Evolutionary conservation across 1,140 invertebrate genomes (phyloP).

Genomic region (Drosophila trapezifrons): DNA sequence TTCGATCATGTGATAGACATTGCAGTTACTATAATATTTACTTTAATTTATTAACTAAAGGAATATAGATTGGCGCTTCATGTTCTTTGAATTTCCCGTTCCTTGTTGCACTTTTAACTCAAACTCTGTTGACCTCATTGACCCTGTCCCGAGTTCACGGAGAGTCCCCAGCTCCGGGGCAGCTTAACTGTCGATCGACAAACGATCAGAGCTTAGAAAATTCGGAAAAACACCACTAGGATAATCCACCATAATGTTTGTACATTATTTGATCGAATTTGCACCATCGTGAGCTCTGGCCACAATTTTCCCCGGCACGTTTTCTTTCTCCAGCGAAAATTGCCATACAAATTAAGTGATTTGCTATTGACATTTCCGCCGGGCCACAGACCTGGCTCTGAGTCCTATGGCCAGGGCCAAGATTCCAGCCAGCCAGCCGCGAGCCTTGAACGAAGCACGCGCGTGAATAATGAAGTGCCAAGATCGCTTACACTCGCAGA

Average conservation of each 20-base stretch:
- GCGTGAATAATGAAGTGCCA: slow-evolving; percentile 84
- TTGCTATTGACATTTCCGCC: slow-evolving; percentile 83
- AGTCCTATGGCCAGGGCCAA: slow-evolving; percentile 33
- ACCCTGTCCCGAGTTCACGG: slow-evolving; percentile 53
- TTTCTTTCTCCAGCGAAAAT: slow-evolving; percentile 68
- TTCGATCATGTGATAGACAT: neutral
- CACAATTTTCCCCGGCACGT: slow-evolving; percentile 67
- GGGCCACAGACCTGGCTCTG: slow-evolving; percentile 8
- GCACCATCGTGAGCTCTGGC: slow-evolving; percentile 62
- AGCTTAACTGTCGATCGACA: slow-evolving; percentile 45
- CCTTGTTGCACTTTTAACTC: slow-evolving; percentile 5
- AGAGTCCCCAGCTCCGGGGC: slow-evolving; percentile 26
- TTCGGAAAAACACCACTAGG: slow-evolving; percentile 26
- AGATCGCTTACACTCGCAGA: slow-evolving; percentile 75
- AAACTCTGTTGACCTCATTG: slow-evolving; percentile 67
- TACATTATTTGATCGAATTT: slow-evolving; percentile 76
- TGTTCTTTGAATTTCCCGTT: neutral
- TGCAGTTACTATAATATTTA: neutral
- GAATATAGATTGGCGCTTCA: neutral
- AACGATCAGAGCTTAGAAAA: slow-evolving; percentile 53
- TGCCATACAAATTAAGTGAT: slow-evolving; percentile 83
- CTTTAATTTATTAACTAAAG: neutral
- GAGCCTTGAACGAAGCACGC: slow-evolving; percentile 77
- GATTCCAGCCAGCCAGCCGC: slow-evolving; percentile 32
- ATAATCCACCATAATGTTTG: slow-evolving; percentile 69